Conservation (phyloP, 2,797 vertebrate genomes). For the Jordanella pulchra region DNA sequence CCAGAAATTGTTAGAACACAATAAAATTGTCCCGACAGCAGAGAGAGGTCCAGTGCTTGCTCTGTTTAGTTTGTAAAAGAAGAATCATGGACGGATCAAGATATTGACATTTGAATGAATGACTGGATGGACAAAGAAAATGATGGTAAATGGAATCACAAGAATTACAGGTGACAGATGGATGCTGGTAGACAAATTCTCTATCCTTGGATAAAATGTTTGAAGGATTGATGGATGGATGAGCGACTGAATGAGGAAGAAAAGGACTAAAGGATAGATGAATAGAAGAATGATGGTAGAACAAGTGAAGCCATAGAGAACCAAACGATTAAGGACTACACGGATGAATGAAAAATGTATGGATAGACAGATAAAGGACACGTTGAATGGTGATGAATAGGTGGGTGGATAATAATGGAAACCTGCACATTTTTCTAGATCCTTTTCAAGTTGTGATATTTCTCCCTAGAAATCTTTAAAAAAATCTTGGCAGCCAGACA, state of each 20-base stretch:
- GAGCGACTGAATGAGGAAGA: too few species aligned
- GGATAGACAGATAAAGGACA: neutral
- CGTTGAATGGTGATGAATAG: neutral
- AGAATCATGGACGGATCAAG: too few species aligned
- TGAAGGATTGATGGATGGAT: too few species aligned
- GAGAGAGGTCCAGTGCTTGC: neutral
- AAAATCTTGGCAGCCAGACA: neutral
- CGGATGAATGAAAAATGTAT: neutral
- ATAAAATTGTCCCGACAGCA: constrained; percentile 30
- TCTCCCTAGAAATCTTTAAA: too few species aligned
- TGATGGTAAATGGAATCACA: too few species aligned
- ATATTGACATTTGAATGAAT: too few species aligned
- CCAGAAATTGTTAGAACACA: constrained; percentile 37
- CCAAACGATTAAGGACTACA: too few species aligned
- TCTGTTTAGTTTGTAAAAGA: neutral
- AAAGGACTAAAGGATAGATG: neutral
- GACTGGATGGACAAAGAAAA: neutral
- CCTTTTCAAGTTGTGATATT: neutral
- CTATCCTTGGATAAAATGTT: too few species aligned
- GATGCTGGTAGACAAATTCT: too few species aligned
- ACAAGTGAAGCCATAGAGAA: too few species aligned
- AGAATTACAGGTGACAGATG: too few species aligned
- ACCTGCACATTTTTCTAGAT: too few species aligned
- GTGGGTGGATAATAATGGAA: neutral
- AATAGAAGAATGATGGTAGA: neutral